Evolutionary conservation across 2,888 invertebrate species (phyloP), one percentile per base, ranked within the genome.

Genomic region (Andrena marginata): DNA sequence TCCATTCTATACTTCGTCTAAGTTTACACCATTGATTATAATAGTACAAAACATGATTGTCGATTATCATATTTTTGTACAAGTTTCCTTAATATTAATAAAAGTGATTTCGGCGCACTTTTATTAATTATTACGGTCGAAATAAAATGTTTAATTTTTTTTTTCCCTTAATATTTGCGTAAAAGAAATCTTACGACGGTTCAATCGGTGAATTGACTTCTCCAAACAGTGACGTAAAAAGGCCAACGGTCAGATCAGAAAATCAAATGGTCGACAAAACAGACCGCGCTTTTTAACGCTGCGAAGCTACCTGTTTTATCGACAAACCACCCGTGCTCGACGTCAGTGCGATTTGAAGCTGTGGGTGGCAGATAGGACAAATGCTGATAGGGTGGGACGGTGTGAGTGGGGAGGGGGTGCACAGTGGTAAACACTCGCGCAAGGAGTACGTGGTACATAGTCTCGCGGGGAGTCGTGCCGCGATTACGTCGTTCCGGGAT

Each of bases 391-490:
- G 54, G 48, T 48, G 42, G n/a, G 35, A 31, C 59, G 60, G 56
- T 60, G 56, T 6, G 0, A 60, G 59, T 23, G 69, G 67, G 67
- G 35, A 77, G 78, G 75, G 63, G 77, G 78, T 63, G 65, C 26
- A 65, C 31, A 76, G 63, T 83, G 75, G 81, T 85, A 85, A 86
- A 85, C 81, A 86, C 79, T 85, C 77, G 75, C 70, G 80, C 75
- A 85, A 87, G 86, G 73, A 81, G 81, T 74, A 74, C 76, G 77
- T 48, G 56, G 69, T 84, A 87, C 84, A 89, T 89, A 89, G 90
- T 91, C 86, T 89, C 84, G 85, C 86, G 86, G 80, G 88, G 81
- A 85, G 89, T 87, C 85, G 90, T 89, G 87, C 74, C 77, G 79
- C 76, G 85, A 78, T 89, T 80, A 73, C 81, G 80, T 81, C 82